Evolutionary conservation across 1,140 invertebrate genomes (phyloP), one percentile per base, ranked within the genome.

Genomic region (Aphelenchoides besseyi): DNA sequence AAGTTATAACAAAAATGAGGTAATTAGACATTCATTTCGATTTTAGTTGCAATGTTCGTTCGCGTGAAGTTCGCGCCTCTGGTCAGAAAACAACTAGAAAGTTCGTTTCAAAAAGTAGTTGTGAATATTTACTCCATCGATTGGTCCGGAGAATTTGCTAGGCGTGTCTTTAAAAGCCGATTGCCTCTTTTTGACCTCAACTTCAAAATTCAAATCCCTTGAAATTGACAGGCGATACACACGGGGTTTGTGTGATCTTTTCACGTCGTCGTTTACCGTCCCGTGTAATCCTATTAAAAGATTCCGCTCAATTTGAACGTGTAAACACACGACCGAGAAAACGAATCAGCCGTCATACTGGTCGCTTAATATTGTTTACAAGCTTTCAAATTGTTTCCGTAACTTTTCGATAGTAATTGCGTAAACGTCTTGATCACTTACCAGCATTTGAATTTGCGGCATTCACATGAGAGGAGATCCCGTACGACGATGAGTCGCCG

Each of bases 141-240:
- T n/a, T n/a, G n/a, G n/a, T n/a, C n/a, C 37, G 37, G n/a, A 41
- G 5, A n/a, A 41, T n/a, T 41, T 8, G 37, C 5, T 8, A 5
- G n/a, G n/a, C 5, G 37, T n/a, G n/a, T 5, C 37, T 41, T 41
- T 41, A 41, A 41, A 41, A 41, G 37, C 37, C 37, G n/a, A n/a
- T n/a, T n/a, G n/a, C n/a, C n/a, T 48, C 41, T 12, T 48, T 23
- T 12, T 12, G 41, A 48, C 12, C 23, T 48, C 41, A 23, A 12
- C 41, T 23, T 48, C 41, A 48, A 48, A 48, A 48, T 48, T 48
- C 41, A 48, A 48, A 48, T 48, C 41, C 41, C 41, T 48, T 48
- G 12, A 23, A 23, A n/a, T n/a, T 23, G 41, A 48, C 12, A 48
- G 41, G 41, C 41, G 41, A 23, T 16, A n/a, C n/a, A n/a, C n/a